Conservation (phyloP, 2,888 invertebrate species). For the Horisme vitalbata region DNA sequence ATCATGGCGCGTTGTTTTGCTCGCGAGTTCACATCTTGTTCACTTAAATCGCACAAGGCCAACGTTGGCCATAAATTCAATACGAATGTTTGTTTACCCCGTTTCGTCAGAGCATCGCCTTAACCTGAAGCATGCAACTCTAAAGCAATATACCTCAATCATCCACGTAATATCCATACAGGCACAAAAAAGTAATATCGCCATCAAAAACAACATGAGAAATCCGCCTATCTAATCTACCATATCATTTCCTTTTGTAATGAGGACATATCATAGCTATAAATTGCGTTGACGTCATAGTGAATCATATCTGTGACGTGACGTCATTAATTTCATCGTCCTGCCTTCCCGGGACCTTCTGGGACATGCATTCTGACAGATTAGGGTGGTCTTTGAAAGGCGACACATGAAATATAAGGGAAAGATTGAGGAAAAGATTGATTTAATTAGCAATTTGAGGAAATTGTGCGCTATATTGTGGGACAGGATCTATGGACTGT, state of each 20-base stretch:
- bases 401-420: slow-evolving; percentile 41
- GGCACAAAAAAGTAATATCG: slow-evolving; percentile 5
- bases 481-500: background rate
- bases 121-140: no score
- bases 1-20: no score
- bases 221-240: slow-evolving; percentile 33
- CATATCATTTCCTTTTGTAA: slow-evolving; percentile 45
- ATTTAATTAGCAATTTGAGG: slow-evolving; percentile 30
- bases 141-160: background rate
- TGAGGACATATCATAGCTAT: slow-evolving; percentile 47
- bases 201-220: slow-evolving; percentile 17
- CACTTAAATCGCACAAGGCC: no score
- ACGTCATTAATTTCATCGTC: slow-evolving; percentile 57
- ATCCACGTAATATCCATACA: background rate
- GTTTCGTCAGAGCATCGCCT: no score
- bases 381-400: slow-evolving; percentile 45
- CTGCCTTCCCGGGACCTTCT: slow-evolving; percentile 37
- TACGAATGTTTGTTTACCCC: no score
- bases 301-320: slow-evolving; percentile 59
- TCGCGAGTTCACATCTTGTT: no score
- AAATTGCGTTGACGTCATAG: slow-evolving; percentile 47
- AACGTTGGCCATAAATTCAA: no score
- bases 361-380: slow-evolving; percentile 47
- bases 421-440: slow-evolving; percentile 21
- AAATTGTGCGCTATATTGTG: slow-evolving; percentile 1